Conservation (phyloP, 2,888 invertebrate genomes). For the Dasypogon diadema region DNA sequence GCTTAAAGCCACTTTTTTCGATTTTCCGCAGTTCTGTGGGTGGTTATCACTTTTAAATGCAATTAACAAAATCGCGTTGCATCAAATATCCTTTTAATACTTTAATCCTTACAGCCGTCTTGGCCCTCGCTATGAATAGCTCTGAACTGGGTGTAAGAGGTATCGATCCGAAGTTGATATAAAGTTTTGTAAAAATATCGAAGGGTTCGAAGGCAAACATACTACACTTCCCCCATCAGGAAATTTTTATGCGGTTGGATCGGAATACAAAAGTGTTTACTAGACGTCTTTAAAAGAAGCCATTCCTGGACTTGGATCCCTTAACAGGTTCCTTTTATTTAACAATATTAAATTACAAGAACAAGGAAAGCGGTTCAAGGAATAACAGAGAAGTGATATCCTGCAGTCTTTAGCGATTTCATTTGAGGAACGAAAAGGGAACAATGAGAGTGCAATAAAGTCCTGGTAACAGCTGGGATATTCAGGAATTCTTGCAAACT, state of each 20-base stretch:
- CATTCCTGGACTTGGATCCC: not conserved
- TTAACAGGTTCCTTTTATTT: not conserved
- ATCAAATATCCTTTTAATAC: constrained; percentile 40
- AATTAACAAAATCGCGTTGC: constrained; percentile 42
- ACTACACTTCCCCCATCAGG: not conserved
- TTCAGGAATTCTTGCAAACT: not conserved
- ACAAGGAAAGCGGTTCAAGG: constrained; percentile 18
- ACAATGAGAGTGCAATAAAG: constrained; percentile 12
- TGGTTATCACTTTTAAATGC: constrained; percentile 36
- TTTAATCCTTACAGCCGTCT: constrained; percentile 1
- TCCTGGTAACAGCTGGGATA: constrained; percentile 16
- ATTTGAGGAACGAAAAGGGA: constrained; percentile 25
- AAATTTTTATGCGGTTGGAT: not conserved
- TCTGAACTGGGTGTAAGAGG: not conserved
- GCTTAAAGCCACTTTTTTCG: constrained; percentile 13
- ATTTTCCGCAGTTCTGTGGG: not conserved
- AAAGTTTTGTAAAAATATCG: constrained; percentile 6
- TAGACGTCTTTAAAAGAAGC: not conserved
- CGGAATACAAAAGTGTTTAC: constrained; percentile 30
- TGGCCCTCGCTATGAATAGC: not conserved
- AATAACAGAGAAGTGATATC: constrained; percentile 18
- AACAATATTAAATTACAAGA: constrained; percentile 47
- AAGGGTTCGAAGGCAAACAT: constrained; percentile 20
- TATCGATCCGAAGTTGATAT: not conserved
- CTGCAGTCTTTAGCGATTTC: not conserved